phyloP scores from a whole-genome alignment of 1,140 invertebrate species.

The Pachyrhynchus sulphureomaculatus region DNA sequence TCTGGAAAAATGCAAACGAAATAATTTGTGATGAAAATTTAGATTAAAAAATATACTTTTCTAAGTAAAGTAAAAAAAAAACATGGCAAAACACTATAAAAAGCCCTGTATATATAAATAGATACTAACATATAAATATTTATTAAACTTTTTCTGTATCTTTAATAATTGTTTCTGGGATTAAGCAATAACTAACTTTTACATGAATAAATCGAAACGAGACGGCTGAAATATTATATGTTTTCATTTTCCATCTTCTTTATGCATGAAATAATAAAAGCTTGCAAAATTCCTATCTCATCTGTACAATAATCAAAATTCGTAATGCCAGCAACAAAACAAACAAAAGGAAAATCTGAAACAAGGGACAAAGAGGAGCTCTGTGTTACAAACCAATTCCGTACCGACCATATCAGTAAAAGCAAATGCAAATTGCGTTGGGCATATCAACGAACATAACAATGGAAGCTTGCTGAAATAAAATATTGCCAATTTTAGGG shows the following conservation, averaged over 20 bases:
- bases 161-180: too few relatives aligned
- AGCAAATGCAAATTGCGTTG: conserved; percentile 31
- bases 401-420: conserved; percentile 28
- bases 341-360: conserved; percentile 26
- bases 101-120: too few relatives aligned
- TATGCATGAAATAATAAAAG: conserved; percentile 4
- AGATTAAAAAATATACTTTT: too few relatives aligned
- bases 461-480: conserved; percentile 18
- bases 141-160: too few relatives aligned
- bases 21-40: too few relatives aligned
- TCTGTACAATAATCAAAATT: conserved; percentile 16
- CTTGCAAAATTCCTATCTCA: conserved; percentile 7
- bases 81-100: too few relatives aligned
- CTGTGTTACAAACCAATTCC: conserved; percentile 27
- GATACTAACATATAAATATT: too few relatives aligned
- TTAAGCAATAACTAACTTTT: too few relatives aligned
- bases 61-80: too few relatives aligned
- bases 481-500: conserved; percentile 33
- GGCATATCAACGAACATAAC: conserved; percentile 24
- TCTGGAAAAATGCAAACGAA: too few relatives aligned
- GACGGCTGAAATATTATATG: neutral
- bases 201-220: too few relatives aligned
- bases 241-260: neutral
- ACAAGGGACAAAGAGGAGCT: conserved; percentile 23
- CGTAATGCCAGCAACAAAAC: conserved; percentile 16